Base-by-base conservation (phyloP, 2,113 vertebrate genomes). In the Zosterops lateralis region DNA sequence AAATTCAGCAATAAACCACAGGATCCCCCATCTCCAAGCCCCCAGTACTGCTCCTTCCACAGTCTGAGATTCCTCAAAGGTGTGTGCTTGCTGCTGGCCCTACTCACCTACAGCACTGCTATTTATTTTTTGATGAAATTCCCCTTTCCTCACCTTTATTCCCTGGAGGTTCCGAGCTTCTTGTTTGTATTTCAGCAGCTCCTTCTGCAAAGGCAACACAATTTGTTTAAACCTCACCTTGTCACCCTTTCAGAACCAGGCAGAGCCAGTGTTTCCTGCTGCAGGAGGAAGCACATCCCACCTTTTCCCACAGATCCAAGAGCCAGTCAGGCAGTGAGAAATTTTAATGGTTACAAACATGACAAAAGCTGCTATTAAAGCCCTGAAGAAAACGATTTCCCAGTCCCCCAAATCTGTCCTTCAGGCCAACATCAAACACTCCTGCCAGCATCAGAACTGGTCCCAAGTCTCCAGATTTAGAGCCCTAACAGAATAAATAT, bases 91-190 rank as follows among this genome's bases (percentile, higher is more conserved):
- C 50, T 84, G 31, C 51, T 81, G 45, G 51, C 32, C 51, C 44
- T 20, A 2, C 29, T 56, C 65, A 29, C 64, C 79, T 17, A 47
- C 29, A 87, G 65, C 65, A 62, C 70, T 50, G 1, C 9, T 7
- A 0, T 22, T 70, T 42, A 28, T 57, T 71, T 28, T 28, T 74
- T 72, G 17, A 56, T 78, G 10, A 48, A 60, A 7, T 40, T 7
- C 16, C 60, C 64, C 61, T 76, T 42, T 82, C 68, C 98, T 98
- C 95, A 99, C 99, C 98, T 99, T 99, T 90, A 99, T 98, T 74
- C 98, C 99, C 93, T 99, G 99, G 16, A 99, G 96, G 95, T 98
- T 99, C 92, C 99, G 98, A 87, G 98, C 96, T 95, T 99, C 99
- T 96, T 99, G 99, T 93, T 99, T 99, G 97, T 98, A 99, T 94